Evolutionary conservation across 2,888 invertebrate genomes (phyloP).

Genomic region (Patella depressa): DNA sequence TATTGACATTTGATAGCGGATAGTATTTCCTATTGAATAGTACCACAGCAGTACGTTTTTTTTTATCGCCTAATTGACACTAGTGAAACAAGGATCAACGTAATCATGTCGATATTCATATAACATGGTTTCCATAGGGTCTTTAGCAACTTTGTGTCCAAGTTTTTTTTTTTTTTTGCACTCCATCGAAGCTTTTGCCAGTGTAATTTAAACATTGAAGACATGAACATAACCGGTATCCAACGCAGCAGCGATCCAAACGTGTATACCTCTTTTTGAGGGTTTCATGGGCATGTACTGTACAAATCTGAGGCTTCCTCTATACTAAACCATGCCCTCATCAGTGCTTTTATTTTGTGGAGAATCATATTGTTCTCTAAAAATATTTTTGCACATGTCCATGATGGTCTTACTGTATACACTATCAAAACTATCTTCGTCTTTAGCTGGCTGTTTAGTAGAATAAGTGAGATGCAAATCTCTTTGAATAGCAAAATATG

Average conservation of each 20-base stretch:
- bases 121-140: not conserved
- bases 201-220: not conserved
- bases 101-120: not conserved
- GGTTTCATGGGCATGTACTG: constrained; percentile 18
- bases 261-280: constrained; percentile 9
- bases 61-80: not conserved
- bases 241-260: constrained; percentile 1
- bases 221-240: not conserved
- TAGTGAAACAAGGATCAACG: not conserved
- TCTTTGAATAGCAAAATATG: too few species aligned
- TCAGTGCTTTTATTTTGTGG: not conserved
- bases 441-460: not conserved
- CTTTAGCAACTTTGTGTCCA: not conserved
- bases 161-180: not conserved
- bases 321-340: not conserved
- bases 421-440: not conserved
- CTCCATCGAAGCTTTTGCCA: not conserved
- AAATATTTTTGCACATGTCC: not conserved
- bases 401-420: not conserved
- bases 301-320: not conserved
- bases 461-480: too few species aligned
- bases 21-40: constrained; percentile 6
- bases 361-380: not conserved
- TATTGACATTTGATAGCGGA: not conserved
- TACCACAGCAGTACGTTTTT: not conserved